Evolutionary conservation across 2,113 vertebrate species (phyloP), one percentile per base, ranked within the genome.

Genomic region (Myotis lucifugus): DNA sequence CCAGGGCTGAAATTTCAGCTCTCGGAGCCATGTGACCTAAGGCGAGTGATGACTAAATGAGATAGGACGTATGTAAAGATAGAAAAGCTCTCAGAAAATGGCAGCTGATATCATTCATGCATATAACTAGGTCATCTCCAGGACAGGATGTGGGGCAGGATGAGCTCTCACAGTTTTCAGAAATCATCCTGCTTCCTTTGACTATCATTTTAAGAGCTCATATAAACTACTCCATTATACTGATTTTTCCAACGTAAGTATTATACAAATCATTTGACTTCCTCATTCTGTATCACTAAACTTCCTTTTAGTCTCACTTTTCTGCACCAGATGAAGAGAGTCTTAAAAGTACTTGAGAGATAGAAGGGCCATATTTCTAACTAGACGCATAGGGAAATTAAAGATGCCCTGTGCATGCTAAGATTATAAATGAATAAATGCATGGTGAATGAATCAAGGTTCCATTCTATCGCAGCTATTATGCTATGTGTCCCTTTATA

Each of bases 101-200:
- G 46, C 37, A 94, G 29, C 76, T 73, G 13, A 50, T 69, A 86
- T n/a, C 34, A 46, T 48, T 25, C 83, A 46, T 40, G 70, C 5
- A 40, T 61, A 96, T 67, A 96, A 95, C n/a, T 89, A 91, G 89
- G 91, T 79, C 91, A 97, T 29, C 73, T 70, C 69, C 19, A 50
- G 85, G 78, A 56, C 76, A 95, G 48, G 52, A 95, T 88, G 56
- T 88, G 46, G 82, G 91, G 54, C 94, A 96, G 56, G 73, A 85
- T n/a, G 11, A 40, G 34, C 50, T 76, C 61, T 88, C 59, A 56
- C 70, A 72, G 21, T 85, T 90, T 90, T 85, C 90, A 92, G 81
- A 85, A 89, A 52, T 64, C 74, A 79, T 25, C 32, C 82, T 52
- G 37, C 67, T 91, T 48, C 56, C 48, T 78, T 21, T 70, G 37